Conservation (phyloP, 2,113 vertebrate genomes). For the Cairina moschata region DNA sequence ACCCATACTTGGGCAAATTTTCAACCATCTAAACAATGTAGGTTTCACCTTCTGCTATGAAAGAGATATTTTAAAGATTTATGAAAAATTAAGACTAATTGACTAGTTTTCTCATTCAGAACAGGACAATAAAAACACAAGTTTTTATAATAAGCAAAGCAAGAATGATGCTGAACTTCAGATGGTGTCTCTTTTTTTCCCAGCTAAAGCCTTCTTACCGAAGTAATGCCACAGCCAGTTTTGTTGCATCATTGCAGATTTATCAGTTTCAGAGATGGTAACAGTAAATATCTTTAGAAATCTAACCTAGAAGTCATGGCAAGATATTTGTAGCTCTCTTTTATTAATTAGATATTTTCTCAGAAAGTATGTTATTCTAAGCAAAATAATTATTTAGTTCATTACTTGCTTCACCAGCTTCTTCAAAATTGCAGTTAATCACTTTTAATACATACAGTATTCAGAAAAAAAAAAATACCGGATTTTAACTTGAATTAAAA, state of each 20-base stretch:
- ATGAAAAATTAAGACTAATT: neutral
- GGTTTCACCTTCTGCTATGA: neutral
- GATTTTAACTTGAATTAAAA: neutral
- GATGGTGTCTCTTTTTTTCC: neutral
- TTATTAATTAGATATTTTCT: neutral
- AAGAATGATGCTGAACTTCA: neutral
- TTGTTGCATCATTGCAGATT: neutral
- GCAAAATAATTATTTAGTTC: neutral
- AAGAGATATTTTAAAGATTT: neutral
- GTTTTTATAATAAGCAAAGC: neutral
- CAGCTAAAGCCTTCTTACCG: neutral
- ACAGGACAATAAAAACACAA: neutral
- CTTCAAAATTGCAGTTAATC: neutral
- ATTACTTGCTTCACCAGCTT: constrained; percentile 2
- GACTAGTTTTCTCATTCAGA: neutral
- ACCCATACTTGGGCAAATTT: neutral
- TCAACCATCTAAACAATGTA: neutral
- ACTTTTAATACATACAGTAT: neutral
- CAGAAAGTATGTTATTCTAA: neutral
- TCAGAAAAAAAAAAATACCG: neutral
- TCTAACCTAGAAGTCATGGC: neutral
- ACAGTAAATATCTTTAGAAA: neutral
- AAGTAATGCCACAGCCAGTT: neutral
- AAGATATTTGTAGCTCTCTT: neutral
- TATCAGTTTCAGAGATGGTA: neutral